Evolutionary conservation across 2,888 invertebrate genomes (phyloP), one percentile per base, ranked within the genome.

Genomic region (Allophyes oxyacanthae): DNA sequence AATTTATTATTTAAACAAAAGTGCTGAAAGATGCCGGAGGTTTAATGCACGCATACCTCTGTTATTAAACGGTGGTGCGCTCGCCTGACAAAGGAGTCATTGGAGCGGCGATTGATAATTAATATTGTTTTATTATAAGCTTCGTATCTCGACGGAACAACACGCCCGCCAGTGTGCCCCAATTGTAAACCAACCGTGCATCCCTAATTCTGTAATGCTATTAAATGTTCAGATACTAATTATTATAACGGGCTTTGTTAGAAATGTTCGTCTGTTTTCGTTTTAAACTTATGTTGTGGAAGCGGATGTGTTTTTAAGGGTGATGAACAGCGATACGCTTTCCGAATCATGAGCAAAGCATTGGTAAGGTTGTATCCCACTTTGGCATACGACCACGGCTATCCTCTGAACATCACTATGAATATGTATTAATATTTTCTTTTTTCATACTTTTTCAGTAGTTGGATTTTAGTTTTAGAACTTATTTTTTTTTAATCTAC

Each of bases 111-210:
- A 72, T 74, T 75, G 72, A 88, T 91, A 88, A 89, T 90, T 90
- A 90, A 89, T 90, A 89, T 88, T 90, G 89, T 89, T 89, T 89
- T 88, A 88, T 89, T 88, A 88, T 90, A 88, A 90, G 87, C 87
- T 76, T 52, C 81, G 82, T 91, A 90, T 90, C 90, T 87, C 78
- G 28, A 28, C 28, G 64, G 67, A 70, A 64, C 84, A 82, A 74
- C 81, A 74, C 69, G 52, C 3, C 28, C 8, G 64, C 38, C 36
- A 49, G 45, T 62, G 68, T 58, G 69, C 70, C 74, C 75, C 72
- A 82, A 86, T 83, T 78, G 81, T 75, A 67, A 79, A 62, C 74
- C 89, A 85, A 45, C 78, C 83, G 81, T 82, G 88, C 86, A 82
- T 85, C 77, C 55, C 45, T 83, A 84, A 89, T 84, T 77, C 85